Conservation (phyloP, 2,113 vertebrate genomes). For the Pollimyrus isidori region DNA sequence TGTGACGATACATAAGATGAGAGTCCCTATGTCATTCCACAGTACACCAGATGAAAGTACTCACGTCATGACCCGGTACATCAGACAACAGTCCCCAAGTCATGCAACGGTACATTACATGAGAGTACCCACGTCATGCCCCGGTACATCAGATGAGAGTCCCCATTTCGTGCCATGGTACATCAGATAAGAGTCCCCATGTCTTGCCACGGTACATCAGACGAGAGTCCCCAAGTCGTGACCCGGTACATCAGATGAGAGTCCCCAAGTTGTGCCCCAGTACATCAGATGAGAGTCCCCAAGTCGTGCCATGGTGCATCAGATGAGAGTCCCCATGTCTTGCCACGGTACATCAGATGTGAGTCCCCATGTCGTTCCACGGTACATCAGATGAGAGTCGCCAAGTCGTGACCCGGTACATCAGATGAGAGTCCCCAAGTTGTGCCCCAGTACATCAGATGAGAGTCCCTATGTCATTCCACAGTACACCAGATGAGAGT, state of each 20-base stretch:
- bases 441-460: no score
- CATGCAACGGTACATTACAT: accelerated
- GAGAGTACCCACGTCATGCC: neutral
- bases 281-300: no score
- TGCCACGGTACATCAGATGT: no score
- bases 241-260: no score
- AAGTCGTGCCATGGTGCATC: no score
- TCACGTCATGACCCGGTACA: neutral
- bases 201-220: neutral
- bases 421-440: neutral
- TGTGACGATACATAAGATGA: neutral
- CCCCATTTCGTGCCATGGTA: neutral
- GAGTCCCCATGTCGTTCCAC: no score
- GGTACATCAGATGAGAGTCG: neutral
- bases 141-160: neutral
- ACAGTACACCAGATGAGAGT: neutral
- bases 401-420: neutral
- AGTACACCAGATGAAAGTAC: neutral
- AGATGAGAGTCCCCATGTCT: no score
- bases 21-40: neutral
- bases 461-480: neutral
- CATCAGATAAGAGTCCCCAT: neutral
- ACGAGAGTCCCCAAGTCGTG: neutral
- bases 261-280: no score
- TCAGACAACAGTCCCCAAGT: neutral